Evolutionary conservation across 2,113 vertebrate genomes (phyloP), one percentile per base, ranked within the genome.

Genomic region (Psilopogon haemacephalus): DNA sequence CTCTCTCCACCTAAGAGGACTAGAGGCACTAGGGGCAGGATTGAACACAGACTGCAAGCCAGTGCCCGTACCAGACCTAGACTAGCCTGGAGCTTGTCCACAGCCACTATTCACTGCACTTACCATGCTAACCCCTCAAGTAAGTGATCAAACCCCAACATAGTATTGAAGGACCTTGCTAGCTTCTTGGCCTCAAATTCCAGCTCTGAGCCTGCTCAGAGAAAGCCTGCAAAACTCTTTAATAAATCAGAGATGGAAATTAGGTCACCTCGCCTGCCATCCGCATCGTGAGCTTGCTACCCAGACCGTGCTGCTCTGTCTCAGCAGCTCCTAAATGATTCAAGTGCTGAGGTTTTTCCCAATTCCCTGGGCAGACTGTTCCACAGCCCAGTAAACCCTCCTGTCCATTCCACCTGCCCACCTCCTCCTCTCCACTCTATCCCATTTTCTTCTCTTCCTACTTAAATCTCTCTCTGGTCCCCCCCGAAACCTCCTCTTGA

Each of bases 191-290:
- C 73, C 89, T 95, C 83, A 54, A 92, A 94, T 93, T 93, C 92
- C 88, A 75, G 55, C 67, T 90, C 86, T 60, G 64, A 81, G 72
- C 42, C 64, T 44, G 30, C 67, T 68, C 84, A 58, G 38, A 89
- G 46, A 86, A 84, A 85, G 74, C 64, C 84, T 94, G 85, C 77
- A 90, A 90, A 96, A 93, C 88, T 94, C 88, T 94, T 96, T 87
- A 96, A 96, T 97, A 97, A 97, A 93, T 95, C 93, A 97, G 83
- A 75, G 75, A 88, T 5, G 32, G 60, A 95, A 97, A 96, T 94
- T 65, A 94, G 96, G 96, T 96, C 96, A 92, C 63, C 88, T 90
- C 77, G 74, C 81, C 80, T 8, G 56, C 75, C 35, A 59, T 42
- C 60, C 2, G 2, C 87, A 64, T 58, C 0, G 0, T 14, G 63